Evolutionary conservation across 2,888 invertebrate species (phyloP), one percentile per base, ranked within the genome.

Genomic region (Xestia c-nigrum): DNA sequence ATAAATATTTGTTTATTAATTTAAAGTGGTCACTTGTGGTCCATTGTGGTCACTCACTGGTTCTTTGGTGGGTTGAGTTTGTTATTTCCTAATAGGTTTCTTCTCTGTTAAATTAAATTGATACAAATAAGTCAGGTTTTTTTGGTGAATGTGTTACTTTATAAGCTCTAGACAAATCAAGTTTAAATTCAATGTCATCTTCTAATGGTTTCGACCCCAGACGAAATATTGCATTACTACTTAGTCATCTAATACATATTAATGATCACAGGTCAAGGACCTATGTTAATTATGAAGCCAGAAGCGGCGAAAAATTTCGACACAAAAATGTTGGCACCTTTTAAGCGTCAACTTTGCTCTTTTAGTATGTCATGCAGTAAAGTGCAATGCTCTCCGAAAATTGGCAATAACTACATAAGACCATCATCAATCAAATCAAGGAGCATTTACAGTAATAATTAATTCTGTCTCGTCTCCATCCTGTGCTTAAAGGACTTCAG

Each of bases 401-500:
- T 72, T 81, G 66, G 77, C 82, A 83, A 68, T 46, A 73, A 73
- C 70, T 72, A 68, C 57, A 63, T 43, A 52, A 46, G 74, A 65
- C 65, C 43, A 75, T 68, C 81, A 83, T 83, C 71, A 84, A 84
- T 81, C 85, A 85, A 68, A 82, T 72, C 66, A 85, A 72, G 59
- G 31, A 81, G 63, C 82, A 72, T 76, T 76, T 80, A 74, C 73
- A 64, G 38, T 77, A 74, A 81, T 84, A 78, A 88, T 86, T 87
- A 85, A 85, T 77, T 10, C 55, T 72, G 84, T 85, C 85, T 83
- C 80, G 80, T 68, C 80, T 72, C 84, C 88, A 83, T 88, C 82
- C 83, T 85, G 85, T 81, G 55, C 73, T 65, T 68, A 64, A 61
- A 81, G 75, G 83, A 67, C 77, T 72, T 72, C 52, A 69, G 66